Base-by-base conservation (phyloP, 2,888 invertebrate genomes). In the Agrilus cyanescens region DNA sequence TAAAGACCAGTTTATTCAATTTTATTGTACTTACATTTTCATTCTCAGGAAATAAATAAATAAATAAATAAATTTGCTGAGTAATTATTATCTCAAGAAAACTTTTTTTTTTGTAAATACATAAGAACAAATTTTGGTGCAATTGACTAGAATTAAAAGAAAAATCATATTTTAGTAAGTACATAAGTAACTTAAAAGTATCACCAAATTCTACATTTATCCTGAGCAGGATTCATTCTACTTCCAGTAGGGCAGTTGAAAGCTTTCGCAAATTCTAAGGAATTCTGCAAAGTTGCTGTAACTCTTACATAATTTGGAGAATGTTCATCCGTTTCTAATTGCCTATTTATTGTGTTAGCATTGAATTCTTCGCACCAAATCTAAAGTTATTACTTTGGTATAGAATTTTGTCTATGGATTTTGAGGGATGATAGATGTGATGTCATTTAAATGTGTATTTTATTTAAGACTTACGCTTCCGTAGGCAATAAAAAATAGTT, bases 361-460 rank as follows among this genome's bases (percentile, higher is more conserved):
- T 80, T 81, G 49, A 74, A 76, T 25, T 79, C 75, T 60, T 88
- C 87, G 61, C 91, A 91, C 91, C 91, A 91, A 10, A 89, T 70
- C 84, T 85, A 65, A 29, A 61, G 56, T 40, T 25, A 43, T 40
- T 37, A 32, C n/a, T n/a, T n/a, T n/a, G n/a, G 2, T 8, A 29
- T 40, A 30, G 8, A 40, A 36, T 8, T 31, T 25, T 25, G 2
- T 25, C 8, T 25, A 10, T 4, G 25, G 8, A 25, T 7, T 20
- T 3, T 20, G 20, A 20, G 8, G 25, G 2, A 25, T 10, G 2
- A 3, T n/a, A n/a, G n/a, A n/a, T n/a, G n/a, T n/a, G n/a, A n/a
- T n/a, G n/a, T n/a, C n/a, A n/a, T n/a, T n/a, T n/a, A n/a, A n/a
- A n/a, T n/a, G n/a, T n/a, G n/a, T n/a, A n/a, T n/a, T n/a, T n/a